Conservation (phyloP, 2,113 vertebrate genomes). For the Caloenas nicobarica region DNA sequence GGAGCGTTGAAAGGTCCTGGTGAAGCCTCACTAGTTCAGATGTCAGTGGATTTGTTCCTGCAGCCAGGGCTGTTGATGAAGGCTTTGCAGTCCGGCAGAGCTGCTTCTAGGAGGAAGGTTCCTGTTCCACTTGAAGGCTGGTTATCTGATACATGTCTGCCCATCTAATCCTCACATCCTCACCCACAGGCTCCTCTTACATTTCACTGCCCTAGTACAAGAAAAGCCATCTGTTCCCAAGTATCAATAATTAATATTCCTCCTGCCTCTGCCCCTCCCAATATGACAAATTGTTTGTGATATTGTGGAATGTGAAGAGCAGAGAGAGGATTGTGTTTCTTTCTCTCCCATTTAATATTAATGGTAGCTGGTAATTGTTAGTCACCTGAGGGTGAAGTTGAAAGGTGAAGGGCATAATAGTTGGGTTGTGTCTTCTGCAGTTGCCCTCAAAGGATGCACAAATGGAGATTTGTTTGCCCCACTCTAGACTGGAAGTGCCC, state of each 20-base stretch:
- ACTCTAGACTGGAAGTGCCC: neutral
- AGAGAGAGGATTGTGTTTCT: slow-evolving; percentile 57
- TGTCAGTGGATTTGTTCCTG: slow-evolving; percentile 39
- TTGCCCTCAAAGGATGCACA: neutral
- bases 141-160: slow-evolving; percentile 24
- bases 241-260: slow-evolving; percentile 61
- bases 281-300: slow-evolving; percentile 61
- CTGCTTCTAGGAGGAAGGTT: slow-evolving; percentile 28
- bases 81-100: neutral
- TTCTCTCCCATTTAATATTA: slow-evolving; percentile 61
- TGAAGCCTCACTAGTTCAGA: slow-evolving; percentile 26
- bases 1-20: neutral
- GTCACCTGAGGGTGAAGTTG: slow-evolving; percentile 55
- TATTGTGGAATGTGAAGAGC: slow-evolving; percentile 63
- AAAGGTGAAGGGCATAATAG: slow-evolving; percentile 36
- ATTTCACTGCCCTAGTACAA: slow-evolving; percentile 14
- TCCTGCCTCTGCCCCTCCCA: slow-evolving; percentile 45
- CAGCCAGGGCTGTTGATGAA: neutral
- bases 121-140: slow-evolving; percentile 4
- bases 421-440: neutral
- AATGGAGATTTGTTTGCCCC: neutral
- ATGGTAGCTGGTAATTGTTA: slow-evolving; percentile 61
- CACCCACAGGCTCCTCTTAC: slow-evolving; percentile 39
- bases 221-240: slow-evolving; percentile 65
- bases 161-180: slow-evolving; percentile 46